Percentiles rank a stretch among this genome's conserved stretches.
phyloP scores from a whole-genome alignment of 2,797 vertebrate genomes.

The Pteropus rufus region DNA sequence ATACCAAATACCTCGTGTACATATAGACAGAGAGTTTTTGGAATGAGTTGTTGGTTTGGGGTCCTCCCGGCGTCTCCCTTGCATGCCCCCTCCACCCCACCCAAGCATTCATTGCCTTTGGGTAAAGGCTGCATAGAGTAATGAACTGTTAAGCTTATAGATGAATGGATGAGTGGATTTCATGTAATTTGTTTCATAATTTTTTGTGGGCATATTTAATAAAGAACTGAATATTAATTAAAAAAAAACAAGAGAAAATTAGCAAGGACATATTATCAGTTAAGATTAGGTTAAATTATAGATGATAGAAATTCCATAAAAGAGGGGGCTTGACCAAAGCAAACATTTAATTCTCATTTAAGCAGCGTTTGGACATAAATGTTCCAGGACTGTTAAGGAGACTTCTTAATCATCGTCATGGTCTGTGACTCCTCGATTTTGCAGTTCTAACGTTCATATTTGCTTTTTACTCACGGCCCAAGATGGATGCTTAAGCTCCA shows the following conservation, averaged over 20 bases:
- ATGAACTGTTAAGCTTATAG: not conserved
- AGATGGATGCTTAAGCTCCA: not conserved
- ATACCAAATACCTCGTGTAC: not conserved
- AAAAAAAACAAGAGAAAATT: not conserved
- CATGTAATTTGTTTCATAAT: not conserved
- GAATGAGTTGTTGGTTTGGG: not conserved
- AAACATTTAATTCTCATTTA: not conserved
- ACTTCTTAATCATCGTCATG: not conserved
- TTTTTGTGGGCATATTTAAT: not conserved
- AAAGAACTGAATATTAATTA: not conserved
- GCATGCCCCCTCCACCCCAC: rapidly evolving
- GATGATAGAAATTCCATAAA: not conserved
- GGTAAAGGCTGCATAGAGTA: not conserved
- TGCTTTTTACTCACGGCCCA: not conserved
- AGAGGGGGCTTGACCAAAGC: not conserved
- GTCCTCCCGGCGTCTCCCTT: not conserved
- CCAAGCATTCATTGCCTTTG: not conserved
- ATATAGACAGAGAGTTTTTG: not conserved
- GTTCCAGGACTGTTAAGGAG: not conserved
- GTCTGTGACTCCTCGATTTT: not conserved
- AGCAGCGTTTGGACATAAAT: not conserved
- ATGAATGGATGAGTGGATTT: not conserved
- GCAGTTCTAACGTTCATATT: not conserved
- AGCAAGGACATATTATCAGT: not conserved
- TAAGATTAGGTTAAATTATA: not conserved